A percentile compares a stretch with the other conserved stretches of the same genome.
Conservation (phyloP, 2,888 invertebrate genomes). For the Morpho helenor region DNA sequence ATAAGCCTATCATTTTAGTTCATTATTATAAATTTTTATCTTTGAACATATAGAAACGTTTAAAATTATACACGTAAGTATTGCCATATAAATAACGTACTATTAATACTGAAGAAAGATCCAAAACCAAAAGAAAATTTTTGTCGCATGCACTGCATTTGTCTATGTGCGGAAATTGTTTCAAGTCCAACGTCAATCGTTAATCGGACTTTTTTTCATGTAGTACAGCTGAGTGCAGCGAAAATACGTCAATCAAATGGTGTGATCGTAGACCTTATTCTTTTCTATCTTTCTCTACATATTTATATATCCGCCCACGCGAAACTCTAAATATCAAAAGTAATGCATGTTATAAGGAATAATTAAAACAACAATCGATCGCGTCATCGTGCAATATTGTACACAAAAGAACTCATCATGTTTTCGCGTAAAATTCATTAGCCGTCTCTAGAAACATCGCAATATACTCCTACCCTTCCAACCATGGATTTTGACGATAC, state of each 20-base stretch:
- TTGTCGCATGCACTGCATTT: too few relatives aligned
- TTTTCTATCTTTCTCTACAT: slow-evolving; percentile 37
- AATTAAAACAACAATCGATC: slow-evolving; percentile 48
- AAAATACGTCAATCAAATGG: slow-evolving; percentile 60
- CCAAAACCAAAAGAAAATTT: too few relatives aligned
- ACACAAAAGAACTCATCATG: slow-evolving; percentile 54
- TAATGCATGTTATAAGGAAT: slow-evolving; percentile 40
- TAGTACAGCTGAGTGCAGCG: slow-evolving; percentile 27
- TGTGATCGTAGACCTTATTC: slow-evolving; percentile 43
- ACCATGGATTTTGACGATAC: slow-evolving; percentile 72
- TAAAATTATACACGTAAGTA: too few relatives aligned
- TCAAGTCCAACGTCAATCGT: slow-evolving; percentile 33
- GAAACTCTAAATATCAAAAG: slow-evolving; percentile 28
- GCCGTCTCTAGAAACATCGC: slow-evolving; percentile 50
- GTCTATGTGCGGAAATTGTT: slow-evolving; percentile 32
- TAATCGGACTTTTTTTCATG: slow-evolving; percentile 34
- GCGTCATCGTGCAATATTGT: slow-evolving; percentile 52
- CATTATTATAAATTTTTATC: too few relatives aligned
- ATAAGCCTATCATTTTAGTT: too few relatives aligned
- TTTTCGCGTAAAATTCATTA: slow-evolving; percentile 66
- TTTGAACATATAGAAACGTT: too few relatives aligned
- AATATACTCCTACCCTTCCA: slow-evolving; percentile 42
- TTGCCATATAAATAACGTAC: too few relatives aligned
- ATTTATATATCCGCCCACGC: slow-evolving; percentile 34
- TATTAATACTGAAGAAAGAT: too few relatives aligned